These are phyloP conservation scores for Cepaea nemoralis DNA, from an alignment of 1,140 invertebrate species.

Conservation along the genomic window DNA sequence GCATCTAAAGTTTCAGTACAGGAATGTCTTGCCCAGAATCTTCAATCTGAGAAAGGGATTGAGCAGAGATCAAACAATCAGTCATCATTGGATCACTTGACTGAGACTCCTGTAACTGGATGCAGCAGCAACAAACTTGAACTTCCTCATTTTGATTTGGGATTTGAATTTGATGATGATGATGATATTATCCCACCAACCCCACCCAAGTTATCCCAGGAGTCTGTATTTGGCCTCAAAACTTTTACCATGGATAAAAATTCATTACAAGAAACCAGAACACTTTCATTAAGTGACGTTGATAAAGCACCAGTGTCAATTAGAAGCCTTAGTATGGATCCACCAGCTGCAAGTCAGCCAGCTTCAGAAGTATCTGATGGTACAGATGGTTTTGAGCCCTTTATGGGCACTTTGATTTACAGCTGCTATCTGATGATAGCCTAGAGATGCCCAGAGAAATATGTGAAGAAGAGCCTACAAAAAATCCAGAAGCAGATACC, in stretches of 20 bases:
- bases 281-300: background rate
- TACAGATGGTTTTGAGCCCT: background rate
- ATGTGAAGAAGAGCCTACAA: background rate
- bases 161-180: slow-evolving; percentile 61
- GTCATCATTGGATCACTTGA: background rate
- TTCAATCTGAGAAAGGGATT: background rate
- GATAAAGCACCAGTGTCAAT: background rate
- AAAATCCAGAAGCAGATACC: background rate
- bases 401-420: background rate
- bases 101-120: background rate
- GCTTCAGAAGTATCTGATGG: background rate
- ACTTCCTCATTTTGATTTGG: slow-evolving; percentile 59
- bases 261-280: background rate
- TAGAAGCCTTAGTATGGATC: background rate
- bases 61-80: background rate
- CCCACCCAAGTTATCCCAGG: slow-evolving; percentile 34
- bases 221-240: background rate
- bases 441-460: background rate
- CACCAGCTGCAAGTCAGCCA: too few species aligned
- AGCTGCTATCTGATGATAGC: background rate
- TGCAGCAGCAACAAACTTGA: background rate
- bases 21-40: background rate
- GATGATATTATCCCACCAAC: slow-evolving; percentile 59
- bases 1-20: background rate
- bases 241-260: background rate